Evolutionary conservation across 1,140 invertebrate genomes (phyloP).

Genomic region (Tetramorium alpestre): DNA sequence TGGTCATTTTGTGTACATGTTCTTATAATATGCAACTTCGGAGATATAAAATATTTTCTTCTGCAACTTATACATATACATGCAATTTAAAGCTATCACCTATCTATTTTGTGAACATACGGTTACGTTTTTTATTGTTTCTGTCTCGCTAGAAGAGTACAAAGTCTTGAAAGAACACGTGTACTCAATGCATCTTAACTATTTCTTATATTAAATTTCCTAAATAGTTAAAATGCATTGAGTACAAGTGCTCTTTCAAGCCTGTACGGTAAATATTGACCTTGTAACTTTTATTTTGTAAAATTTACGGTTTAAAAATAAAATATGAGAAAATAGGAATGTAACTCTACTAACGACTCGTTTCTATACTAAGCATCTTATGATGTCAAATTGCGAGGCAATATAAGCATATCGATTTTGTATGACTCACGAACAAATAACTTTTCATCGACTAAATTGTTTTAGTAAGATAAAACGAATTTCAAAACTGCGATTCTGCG

Average conservation of each 20-base stretch:
- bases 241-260: too few species aligned
- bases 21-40: slow-evolving; percentile 13
- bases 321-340: slow-evolving; percentile 24
- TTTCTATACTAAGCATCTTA: not conserved
- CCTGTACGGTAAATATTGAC: not conserved
- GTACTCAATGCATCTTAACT: slow-evolving; percentile 28
- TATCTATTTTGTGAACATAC: slow-evolving; percentile 1
- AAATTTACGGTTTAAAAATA: slow-evolving; percentile 28
- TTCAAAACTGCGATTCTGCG: not conserved
- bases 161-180: slow-evolving; percentile 23
- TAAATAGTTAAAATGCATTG: too few species aligned
- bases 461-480: not conserved
- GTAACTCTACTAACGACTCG: not conserved
- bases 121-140: slow-evolving; percentile 22
- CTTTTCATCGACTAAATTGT: not conserved
- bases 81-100: slow-evolving; percentile 3
- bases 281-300: not conserved
- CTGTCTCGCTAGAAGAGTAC: not conserved
- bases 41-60: slow-evolving; percentile 41
- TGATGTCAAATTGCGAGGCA: not conserved
- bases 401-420: not conserved
- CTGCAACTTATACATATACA: slow-evolving; percentile 20
- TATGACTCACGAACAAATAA: not conserved
- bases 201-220: not conserved
- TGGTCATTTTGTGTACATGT: not conserved